phyloP scores from a whole-genome alignment of 2,888 invertebrate genomes.

The Cryptocephalus moraei region DNA sequence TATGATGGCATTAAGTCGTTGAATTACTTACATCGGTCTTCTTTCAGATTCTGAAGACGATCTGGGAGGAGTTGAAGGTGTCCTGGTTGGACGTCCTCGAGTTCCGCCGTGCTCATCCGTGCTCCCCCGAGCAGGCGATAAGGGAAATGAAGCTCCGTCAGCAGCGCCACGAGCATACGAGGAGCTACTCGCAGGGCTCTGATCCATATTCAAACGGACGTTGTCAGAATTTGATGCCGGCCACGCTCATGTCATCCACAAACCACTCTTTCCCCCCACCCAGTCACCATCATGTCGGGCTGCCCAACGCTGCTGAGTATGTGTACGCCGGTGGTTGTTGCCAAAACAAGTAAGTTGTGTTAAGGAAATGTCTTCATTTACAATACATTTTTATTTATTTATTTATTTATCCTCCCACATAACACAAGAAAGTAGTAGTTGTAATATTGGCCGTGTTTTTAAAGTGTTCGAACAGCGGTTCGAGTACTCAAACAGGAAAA shows the following conservation, averaged over 20 bases:
- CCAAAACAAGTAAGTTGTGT: conserved; percentile 6
- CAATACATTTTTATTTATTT: too few species aligned
- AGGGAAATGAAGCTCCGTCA: conserved; percentile 40
- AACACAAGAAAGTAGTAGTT: too few species aligned
- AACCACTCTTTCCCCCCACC: conserved; percentile 27
- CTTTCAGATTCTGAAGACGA: conserved; percentile 60
- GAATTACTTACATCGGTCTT: conserved; percentile 7
- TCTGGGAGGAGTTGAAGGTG: conserved; percentile 58
- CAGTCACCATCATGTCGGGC: conserved; percentile 10
- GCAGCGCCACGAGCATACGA: conserved; percentile 27
- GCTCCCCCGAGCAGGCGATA: conserved; percentile 45
- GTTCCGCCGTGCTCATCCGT: conserved; percentile 46
- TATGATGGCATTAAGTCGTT: background rate
- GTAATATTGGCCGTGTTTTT: too few species aligned
- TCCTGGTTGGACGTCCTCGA: conserved; percentile 61
- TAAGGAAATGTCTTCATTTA: too few species aligned
- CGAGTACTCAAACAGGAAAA: too few species aligned
- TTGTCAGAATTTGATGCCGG: conserved; percentile 12
- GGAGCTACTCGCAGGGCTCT: conserved; percentile 19
- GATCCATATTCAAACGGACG: conserved; percentile 5
- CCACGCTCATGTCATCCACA: conserved; percentile 16
- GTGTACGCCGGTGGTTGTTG: conserved; percentile 21
- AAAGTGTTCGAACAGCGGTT: too few species aligned
- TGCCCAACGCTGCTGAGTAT: conserved; percentile 16
- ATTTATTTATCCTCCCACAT: too few species aligned